Evolutionary conservation across 2,888 invertebrate genomes (phyloP).

Genomic region (Microctonus hyperodae): DNA sequence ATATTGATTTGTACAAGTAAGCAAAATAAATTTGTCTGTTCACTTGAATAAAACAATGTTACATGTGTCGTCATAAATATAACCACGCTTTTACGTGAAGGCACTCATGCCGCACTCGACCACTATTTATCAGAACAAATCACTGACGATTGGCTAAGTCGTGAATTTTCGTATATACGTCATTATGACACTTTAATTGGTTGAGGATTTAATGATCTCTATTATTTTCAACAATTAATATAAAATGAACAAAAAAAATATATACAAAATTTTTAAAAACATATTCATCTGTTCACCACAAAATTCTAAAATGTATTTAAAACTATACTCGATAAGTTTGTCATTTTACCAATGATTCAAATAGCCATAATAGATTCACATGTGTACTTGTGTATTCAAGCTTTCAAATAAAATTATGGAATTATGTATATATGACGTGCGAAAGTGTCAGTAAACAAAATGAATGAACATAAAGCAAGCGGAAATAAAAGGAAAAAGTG

Average conservation of each 20-base stretch:
- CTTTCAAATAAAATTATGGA: neutral
- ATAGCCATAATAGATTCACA: neutral
- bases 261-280: neutral
- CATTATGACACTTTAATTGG: slow-evolving; percentile 20
- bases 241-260: neutral
- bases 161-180: slow-evolving; percentile 33
- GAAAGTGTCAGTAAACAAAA: slow-evolving; percentile 2
- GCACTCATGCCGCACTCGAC: slow-evolving; percentile 63
- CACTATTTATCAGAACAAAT: slow-evolving; percentile 53
- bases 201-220: slow-evolving; percentile 25
- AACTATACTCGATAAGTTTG: neutral
- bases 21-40: slow-evolving; percentile 47
- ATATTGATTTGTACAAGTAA: neutral
- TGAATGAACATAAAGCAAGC: neutral
- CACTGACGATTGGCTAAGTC: slow-evolving; percentile 48
- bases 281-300: neutral
- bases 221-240: slow-evolving; percentile 11
- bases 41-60: slow-evolving; percentile 52
- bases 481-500: neutral
- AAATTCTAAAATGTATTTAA: neutral
- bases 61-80: slow-evolving; percentile 62
- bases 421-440: neutral
- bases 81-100: slow-evolving; percentile 64
- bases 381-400: neutral
- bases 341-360: neutral